Evolutionary conservation across 23 tunicate species (phyloP).

Genomic region (Phallusia fumigata): DNA sequence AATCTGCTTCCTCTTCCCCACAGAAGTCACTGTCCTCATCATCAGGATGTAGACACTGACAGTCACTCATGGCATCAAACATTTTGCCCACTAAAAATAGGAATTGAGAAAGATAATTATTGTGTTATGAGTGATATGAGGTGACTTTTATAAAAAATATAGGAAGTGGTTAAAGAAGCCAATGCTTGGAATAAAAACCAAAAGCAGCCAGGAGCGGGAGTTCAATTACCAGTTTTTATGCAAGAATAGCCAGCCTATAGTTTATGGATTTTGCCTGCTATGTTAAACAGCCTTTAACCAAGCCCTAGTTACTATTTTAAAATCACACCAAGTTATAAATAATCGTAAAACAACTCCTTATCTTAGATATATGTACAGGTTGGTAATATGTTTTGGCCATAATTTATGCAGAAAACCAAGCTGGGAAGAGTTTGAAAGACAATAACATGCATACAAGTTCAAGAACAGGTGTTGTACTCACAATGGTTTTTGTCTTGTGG

Average conservation of each 20-base stretch:
- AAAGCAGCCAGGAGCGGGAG: no score
- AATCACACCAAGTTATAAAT: no score
- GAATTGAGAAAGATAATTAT: background rate
- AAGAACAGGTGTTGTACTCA: background rate
- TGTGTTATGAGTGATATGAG: background rate
- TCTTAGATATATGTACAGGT: background rate
- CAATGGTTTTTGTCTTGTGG: conserved; percentile 54
- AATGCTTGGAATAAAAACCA: no score
- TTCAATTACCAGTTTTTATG: no score
- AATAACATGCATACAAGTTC: background rate
- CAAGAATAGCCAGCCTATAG: no score
- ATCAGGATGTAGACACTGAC: conserved; percentile 88
- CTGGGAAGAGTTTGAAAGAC: background rate
- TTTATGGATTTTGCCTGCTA: no score
- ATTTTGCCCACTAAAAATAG: conserved; percentile 35
- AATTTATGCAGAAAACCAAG: background rate
- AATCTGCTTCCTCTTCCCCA: conserved; percentile 24
- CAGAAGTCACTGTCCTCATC: conserved; percentile 50
- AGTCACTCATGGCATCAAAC: conserved; percentile 87
- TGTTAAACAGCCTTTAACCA: no score
- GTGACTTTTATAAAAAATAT: no score
- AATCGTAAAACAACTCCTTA: no score
- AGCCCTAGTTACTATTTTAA: no score
- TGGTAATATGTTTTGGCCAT: background rate
- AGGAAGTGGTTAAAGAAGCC: no score